Evolutionary conservation across 2,888 invertebrate genomes (phyloP).

Genomic region (Eutolmus rufibarbis): DNA sequence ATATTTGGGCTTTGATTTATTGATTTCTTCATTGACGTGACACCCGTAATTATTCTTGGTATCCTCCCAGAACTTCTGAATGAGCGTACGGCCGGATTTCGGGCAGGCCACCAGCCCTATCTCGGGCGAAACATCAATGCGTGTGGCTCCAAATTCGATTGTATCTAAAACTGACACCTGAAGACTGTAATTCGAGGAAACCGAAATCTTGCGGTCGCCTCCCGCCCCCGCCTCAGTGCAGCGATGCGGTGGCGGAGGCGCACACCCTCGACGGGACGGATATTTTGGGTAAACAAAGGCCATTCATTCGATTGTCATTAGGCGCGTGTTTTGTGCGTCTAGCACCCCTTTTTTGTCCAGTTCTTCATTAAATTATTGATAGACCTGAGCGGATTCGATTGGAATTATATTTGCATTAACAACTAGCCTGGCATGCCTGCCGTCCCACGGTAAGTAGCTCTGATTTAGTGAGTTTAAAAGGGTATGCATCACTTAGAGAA

Average conservation of each 20-base stretch:
- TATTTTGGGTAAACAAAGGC: background rate
- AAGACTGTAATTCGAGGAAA: constrained; percentile 29
- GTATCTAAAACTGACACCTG: constrained; percentile 22
- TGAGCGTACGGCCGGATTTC: background rate
- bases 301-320: background rate
- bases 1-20: constrained; percentile 58
- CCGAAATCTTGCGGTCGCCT: background rate
- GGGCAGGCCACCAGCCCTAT: constrained; percentile 1
- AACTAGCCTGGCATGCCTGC: background rate
- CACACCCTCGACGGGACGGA: background rate
- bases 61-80: constrained; percentile 28
- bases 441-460: no score
- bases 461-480: no score
- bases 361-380: background rate
- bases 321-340: background rate
- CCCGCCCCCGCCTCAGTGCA: background rate
- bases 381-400: background rate
- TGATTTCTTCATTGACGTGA: constrained; percentile 58
- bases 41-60: constrained; percentile 60
- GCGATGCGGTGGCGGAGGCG: background rate
- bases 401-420: background rate
- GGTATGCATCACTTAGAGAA: no score
- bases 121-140: constrained; percentile 22
- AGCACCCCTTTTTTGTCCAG: background rate
- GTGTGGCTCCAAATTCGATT: constrained; percentile 27